phyloP scores from a whole-genome alignment of 2,113 vertebrate species.

The mouse (Mus musculus) region DNA sequence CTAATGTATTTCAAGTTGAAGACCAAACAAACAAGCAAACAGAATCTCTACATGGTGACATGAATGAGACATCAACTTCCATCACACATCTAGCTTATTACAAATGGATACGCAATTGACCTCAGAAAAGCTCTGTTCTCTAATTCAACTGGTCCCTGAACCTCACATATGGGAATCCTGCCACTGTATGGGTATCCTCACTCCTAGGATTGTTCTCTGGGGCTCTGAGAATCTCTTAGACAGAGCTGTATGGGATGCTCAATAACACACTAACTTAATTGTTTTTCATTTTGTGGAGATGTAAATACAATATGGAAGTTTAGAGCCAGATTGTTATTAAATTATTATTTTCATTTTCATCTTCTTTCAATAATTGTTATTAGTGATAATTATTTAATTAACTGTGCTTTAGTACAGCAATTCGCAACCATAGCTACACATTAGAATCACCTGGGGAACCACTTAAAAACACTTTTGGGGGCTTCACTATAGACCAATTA shows the following conservation, averaged over 20 bases:
- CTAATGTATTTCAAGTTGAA: not conserved
- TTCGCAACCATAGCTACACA: slow-evolving; percentile 55
- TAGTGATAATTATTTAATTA: slow-evolving; percentile 75
- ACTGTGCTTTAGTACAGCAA: slow-evolving; percentile 63
- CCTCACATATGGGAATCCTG: not conserved
- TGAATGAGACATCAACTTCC: not conserved
- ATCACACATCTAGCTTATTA: not conserved
- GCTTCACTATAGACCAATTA: slow-evolving; percentile 49
- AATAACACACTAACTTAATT: slow-evolving; percentile 47
- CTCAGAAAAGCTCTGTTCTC: not conserved
- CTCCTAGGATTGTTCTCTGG: not conserved
- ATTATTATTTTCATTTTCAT: slow-evolving; percentile 73
- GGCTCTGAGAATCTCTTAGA: slow-evolving; percentile 12
- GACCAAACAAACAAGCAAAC: not conserved
- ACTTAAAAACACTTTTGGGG: slow-evolving; percentile 68
- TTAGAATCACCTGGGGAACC: slow-evolving; percentile 72
- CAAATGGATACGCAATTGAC: not conserved
- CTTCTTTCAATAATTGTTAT: slow-evolving; percentile 74
- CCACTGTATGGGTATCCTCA: not conserved
- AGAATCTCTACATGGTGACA: not conserved
- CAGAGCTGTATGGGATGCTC: not conserved
- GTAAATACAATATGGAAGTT: slow-evolving; percentile 54
- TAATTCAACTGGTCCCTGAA: not conserved
- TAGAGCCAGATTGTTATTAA: slow-evolving; percentile 69
- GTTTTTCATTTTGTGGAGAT: slow-evolving; percentile 62